Base-by-base conservation (phyloP, 2,888 invertebrate genomes). In the Deladenus siricidicola region DNA sequence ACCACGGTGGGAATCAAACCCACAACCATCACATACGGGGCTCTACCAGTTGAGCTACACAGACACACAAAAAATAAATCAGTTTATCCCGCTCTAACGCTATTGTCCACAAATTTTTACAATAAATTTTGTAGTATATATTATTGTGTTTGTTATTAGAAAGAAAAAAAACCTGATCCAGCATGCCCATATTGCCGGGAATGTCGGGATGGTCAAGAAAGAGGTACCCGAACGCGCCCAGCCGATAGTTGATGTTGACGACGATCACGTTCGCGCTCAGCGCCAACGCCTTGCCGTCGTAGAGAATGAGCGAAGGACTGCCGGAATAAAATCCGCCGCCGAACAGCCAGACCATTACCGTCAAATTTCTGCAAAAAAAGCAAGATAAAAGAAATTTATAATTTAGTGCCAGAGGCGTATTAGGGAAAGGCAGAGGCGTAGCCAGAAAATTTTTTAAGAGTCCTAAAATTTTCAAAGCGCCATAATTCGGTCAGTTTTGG, bases 211-310 rank as follows among this genome's bases (percentile, higher is more conserved):
- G 86, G 58, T 85, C 86, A 76, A 90, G 83, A 80, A 89, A 92
- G 58, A 93, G 85, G 82, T 92, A 94, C 29, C 93, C 93, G 79
- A 93, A 91, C 0, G 90, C 88, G 8, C 92, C 92, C 34, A 91
- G 87, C 56, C 78, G 72, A 53, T 78, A 78, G 64, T 78, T 78
- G 39, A 93, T 89, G 29, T 91, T 90, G 61, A 90, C 92, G 10
- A 94, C 89, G 78, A 94, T 89, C 56, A 90, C 89, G 81, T 90
- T 89, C 80, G 89, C 88, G 62, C 87, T 86, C 28, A 88, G 87
- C 23, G 92, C 88, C 83, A 94, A 86, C 73, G 76, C 78, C 65
- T 72, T 75, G 14, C 80, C 82, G 65, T 83, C 81, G 70, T 83
- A 83, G 4, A 83, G 72, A 59, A 79, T 78, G 42, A 83, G 66